Evolutionary conservation across 2,113 vertebrate genomes (phyloP), one percentile per base, ranked within the genome.

Genomic region (Donacobius atricapilla): DNA sequence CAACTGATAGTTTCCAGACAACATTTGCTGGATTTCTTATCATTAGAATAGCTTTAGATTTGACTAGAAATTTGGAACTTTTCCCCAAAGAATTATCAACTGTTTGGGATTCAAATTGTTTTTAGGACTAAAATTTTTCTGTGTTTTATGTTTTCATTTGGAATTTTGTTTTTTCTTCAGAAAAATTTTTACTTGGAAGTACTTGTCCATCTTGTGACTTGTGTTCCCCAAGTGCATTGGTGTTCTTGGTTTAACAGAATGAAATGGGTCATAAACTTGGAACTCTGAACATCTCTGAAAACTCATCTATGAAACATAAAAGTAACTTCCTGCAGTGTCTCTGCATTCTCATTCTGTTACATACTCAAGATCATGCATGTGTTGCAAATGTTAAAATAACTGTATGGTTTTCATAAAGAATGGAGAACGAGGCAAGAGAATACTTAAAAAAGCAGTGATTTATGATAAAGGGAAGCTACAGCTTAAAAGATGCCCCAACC

Each of bases 361-460:
- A 7, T 44, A 5, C n/a, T 78, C 0, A 2, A 31, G 44, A 51
- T 31, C 28, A 35, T 13, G 28, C 19, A 21, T 1, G 1, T 56
- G 48, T 45, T 51, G n/a, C 10, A 79, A 68, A 56, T 72, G 21
- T 48, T 77, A 61, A 44, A 90, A 53, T 53, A 57, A 16, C 31
- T 50, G 4, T 30, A 7, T 63, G 19, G 11, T 57, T 94, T 73
- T 56, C 40, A 10, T 65, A 25, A 83, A n/a, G 47, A 50, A 60
- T 42, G 31, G 45, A 51, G 70, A 91, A 37, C 1, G 13, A 77
- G n/a, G 25, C 37, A 57, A 58, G 42, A 66, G 12, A 78, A 81
- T 48, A 15, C 12, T 22, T 35, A 5, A 35, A 39, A 48, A 13
- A 33, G 23, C 9, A 60, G 28, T 28, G 47, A 65, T 42, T 70